A percentile compares a stretch with the other conserved stretches of the same genome.
phyloP scores from a whole-genome alignment of 2,113 vertebrate species.

The Takifugu flavidus region DNA sequence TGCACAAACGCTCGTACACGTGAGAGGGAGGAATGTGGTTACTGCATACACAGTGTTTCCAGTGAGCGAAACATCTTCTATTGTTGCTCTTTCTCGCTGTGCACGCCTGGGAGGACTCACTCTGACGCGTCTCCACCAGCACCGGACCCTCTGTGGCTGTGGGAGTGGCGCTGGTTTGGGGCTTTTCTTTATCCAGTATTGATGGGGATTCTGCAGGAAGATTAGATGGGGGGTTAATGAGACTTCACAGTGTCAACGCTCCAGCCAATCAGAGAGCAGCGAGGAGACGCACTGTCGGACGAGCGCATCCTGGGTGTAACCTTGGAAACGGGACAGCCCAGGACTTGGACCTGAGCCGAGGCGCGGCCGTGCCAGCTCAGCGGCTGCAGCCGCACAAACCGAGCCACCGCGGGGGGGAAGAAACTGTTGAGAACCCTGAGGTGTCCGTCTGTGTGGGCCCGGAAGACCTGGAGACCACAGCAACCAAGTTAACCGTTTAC shows the following conservation, averaged over 20 bases:
- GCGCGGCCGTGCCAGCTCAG: conserved; percentile 68
- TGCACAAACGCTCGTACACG: not conserved
- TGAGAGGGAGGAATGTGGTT: conserved; percentile 18
- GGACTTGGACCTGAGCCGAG: conserved; percentile 72
- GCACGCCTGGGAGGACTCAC: conserved; percentile 38
- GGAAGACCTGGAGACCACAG: conserved; percentile 74
- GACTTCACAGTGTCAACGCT: not conserved
- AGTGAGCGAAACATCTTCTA: not conserved
- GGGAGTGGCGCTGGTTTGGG: conserved; percentile 15
- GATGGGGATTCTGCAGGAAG: conserved; percentile 39
- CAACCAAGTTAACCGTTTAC: conserved; percentile 19
- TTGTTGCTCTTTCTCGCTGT: not conserved
- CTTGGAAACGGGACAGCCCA: conserved; percentile 74
- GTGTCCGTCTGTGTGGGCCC: conserved; percentile 71
- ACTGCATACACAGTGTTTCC: conserved; percentile 12
- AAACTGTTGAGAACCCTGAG: conserved; percentile 77
- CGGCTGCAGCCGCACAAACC: conserved; percentile 76
- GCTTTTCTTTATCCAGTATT: conserved; percentile 15
- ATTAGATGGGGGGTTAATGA: not conserved
- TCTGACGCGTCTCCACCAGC: conserved; percentile 56
- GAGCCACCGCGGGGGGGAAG: conserved; percentile 74
- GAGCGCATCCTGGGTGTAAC: conserved; percentile 36
- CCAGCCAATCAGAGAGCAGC: not conserved
- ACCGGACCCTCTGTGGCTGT: conserved; percentile 50
- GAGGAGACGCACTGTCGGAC: conserved; percentile 1